phyloP scores from a whole-genome alignment of 2,888 invertebrate species.

The Trachelus tabidus region DNA sequence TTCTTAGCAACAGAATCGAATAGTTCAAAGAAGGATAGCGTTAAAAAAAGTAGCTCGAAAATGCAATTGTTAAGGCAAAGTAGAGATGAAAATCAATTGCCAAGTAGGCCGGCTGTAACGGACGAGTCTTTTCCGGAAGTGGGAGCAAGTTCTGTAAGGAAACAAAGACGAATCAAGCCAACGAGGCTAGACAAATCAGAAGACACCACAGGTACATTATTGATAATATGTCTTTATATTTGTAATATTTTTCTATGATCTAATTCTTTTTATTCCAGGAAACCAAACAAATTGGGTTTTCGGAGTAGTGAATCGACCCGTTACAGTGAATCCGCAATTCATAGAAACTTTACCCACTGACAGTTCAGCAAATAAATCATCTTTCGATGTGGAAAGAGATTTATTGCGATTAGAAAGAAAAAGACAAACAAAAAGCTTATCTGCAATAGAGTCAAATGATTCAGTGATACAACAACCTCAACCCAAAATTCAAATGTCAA shows the following conservation, averaged over 20 bases:
- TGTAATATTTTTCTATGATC: not conserved
- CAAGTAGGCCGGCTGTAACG: slow-evolving; percentile 9
- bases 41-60: slow-evolving; percentile 27
- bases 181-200: slow-evolving; percentile 42
- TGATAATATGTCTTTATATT: not conserved
- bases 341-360: slow-evolving; percentile 43
- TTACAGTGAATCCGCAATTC: slow-evolving; percentile 48
- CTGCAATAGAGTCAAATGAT: slow-evolving; percentile 20
- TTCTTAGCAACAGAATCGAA: slow-evolving; percentile 38
- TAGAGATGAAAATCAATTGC: slow-evolving; percentile 8
- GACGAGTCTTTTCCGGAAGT: slow-evolving; percentile 30
- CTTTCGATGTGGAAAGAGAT: slow-evolving; percentile 48
- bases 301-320: slow-evolving; percentile 45
- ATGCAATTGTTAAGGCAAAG: slow-evolving; percentile 13
- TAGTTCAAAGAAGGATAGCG: slow-evolving; percentile 31
- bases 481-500: slow-evolving; percentile 17
- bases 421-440: slow-evolving; percentile 40
- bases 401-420: slow-evolving; percentile 49
- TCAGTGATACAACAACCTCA: slow-evolving; percentile 13
- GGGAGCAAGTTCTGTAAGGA: slow-evolving; percentile 29
- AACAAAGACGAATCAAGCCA: slow-evolving; percentile 47
- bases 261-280: slow-evolving; percentile 21
- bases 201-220: slow-evolving; percentile 37
- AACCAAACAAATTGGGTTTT: slow-evolving; percentile 39
- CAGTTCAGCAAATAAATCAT: slow-evolving; percentile 36